These are phyloP conservation scores for Phacellophora camtschatica DNA, from an alignment of 30 jellyfish, hydroid and myxozoan species.

Conservation along the genomic window DNA sequence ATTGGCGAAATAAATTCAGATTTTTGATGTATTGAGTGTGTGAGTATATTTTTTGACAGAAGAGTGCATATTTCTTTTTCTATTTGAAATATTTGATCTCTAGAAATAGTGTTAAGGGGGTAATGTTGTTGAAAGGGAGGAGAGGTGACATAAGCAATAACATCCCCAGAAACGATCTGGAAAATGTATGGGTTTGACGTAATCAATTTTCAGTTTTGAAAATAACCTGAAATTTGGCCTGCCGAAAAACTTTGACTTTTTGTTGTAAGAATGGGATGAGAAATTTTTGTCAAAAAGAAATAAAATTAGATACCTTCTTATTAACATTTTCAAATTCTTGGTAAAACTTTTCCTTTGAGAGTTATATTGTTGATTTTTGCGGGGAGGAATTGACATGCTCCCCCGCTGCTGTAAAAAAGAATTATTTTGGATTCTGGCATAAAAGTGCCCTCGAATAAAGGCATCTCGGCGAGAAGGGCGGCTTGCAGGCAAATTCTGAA, in stretches of 20 bases:
- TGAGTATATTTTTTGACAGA: constrained; percentile 23
- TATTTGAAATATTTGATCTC: not conserved
- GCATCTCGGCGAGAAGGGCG: too few relatives aligned
- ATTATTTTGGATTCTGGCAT: too few relatives aligned
- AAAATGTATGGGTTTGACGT: constrained; percentile 45
- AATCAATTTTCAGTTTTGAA: constrained; percentile 7
- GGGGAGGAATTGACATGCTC: constrained; percentile 51
- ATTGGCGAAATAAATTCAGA: constrained; percentile 52
- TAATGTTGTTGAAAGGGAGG: not conserved
- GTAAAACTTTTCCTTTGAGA: constrained; percentile 9
- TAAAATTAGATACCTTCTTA: constrained; percentile 36
- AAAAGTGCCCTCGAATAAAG: too few relatives aligned
- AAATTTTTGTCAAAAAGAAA: not conserved
- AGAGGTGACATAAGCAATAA: constrained; percentile 9
- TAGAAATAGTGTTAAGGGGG: constrained; percentile 13
- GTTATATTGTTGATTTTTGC: constrained; percentile 4
- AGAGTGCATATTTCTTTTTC: constrained; percentile 10
- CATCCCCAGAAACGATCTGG: constrained; percentile 23
- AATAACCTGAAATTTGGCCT: constrained; percentile 36
- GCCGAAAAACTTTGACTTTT: constrained; percentile 12
- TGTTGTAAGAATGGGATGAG: not conserved
- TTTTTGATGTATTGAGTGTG: not conserved
- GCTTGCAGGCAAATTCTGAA: too few relatives aligned
- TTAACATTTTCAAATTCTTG: constrained; percentile 2
- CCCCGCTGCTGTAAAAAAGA: constrained; percentile 58